Evolutionary conservation across 2,113 vertebrate species (phyloP).

Genomic region (Macheiramphus alcinus): DNA sequence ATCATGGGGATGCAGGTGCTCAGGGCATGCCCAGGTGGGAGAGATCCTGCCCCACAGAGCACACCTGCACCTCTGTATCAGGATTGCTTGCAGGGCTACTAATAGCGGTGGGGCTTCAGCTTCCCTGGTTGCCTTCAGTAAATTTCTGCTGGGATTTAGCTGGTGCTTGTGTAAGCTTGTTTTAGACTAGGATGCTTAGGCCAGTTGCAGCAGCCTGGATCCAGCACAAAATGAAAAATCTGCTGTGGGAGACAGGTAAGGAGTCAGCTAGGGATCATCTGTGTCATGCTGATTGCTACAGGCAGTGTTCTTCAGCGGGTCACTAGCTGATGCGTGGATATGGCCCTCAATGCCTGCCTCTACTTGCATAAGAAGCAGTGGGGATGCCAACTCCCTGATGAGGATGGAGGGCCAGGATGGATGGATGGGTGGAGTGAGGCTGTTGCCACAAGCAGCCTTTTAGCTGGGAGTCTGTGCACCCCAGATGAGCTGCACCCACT

Average conservation of each 20-base stretch:
- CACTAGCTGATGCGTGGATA: background rate
- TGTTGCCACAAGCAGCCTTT: background rate
- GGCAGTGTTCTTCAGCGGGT: background rate
- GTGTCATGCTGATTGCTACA: background rate
- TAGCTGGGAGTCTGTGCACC: background rate
- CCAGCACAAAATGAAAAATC: background rate
- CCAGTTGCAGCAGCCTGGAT: background rate
- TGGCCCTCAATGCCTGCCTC: too few relatives aligned
- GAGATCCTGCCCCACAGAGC: background rate
- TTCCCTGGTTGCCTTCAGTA: background rate
- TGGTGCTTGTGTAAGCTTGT: background rate
- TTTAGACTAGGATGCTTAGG: background rate
- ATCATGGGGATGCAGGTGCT: background rate
- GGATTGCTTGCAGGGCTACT: background rate
- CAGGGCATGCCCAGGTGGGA: background rate
- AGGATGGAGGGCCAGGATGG: background rate
- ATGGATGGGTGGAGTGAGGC: background rate
- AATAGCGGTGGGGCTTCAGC: fast-evolving
- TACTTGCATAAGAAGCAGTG: background rate
- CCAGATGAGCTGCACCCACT: background rate
- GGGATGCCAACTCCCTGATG: background rate
- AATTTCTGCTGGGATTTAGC: background rate
- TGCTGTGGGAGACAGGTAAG: background rate
- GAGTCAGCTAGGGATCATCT: background rate
- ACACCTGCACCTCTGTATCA: background rate